Conservation (phyloP, 1,140 invertebrate genomes). For the Mesaphorura yosii region DNA sequence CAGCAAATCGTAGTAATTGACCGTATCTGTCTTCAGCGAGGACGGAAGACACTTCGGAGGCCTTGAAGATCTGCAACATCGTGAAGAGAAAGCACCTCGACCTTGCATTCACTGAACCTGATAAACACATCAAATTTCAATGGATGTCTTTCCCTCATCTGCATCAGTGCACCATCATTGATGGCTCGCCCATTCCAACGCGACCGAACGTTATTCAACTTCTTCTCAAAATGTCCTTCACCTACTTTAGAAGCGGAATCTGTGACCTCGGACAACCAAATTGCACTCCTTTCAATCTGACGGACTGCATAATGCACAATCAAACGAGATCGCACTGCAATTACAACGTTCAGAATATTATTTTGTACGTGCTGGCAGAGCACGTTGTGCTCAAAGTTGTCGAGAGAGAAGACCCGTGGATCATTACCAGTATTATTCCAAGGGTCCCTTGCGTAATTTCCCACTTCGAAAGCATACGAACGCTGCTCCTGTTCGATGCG, state of each 20-base stretch:
- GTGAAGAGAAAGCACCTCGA: neutral
- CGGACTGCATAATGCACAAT: no score
- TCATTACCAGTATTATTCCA: slow-evolving; percentile 1
- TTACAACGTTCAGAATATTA: no score
- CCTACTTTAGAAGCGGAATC: neutral
- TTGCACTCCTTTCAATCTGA: no score
- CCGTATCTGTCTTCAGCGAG: no score
- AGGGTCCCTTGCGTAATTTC: slow-evolving; percentile 7
- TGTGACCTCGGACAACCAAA: neutral
- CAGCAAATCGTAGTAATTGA: no score
- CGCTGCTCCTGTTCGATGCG: no score
- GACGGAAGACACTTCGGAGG: neutral
- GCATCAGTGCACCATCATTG: neutral
- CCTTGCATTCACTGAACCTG: no score
- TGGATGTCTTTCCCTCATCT: neutral
- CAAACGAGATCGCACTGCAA: no score
- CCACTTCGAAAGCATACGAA: no score
- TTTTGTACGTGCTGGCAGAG: slow-evolving; percentile 11
- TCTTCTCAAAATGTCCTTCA: neutral
- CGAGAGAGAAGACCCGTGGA: no score
- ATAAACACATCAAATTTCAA: neutral
- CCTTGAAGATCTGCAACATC: neutral
- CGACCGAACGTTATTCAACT: slow-evolving; percentile 4
- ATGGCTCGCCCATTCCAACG: neutral
- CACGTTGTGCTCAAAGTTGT: no score